Base-by-base conservation (phyloP, 2,888 invertebrate genomes). In the Latrodectus elegans region DNA sequence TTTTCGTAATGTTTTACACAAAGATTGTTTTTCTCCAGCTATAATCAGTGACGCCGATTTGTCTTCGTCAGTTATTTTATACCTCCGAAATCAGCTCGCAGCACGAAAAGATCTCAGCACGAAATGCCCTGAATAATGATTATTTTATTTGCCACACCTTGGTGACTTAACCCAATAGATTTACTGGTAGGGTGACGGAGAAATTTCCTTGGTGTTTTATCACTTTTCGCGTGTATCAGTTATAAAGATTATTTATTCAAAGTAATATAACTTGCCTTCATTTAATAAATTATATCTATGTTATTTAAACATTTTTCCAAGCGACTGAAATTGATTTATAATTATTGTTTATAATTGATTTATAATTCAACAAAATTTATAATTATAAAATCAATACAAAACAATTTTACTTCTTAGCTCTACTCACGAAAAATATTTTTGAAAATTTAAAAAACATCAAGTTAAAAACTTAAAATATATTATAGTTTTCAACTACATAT, bases 161-260 rank as follows among this genome's bases (percentile, higher is more conserved):
- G 75, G 60, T 55, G 60, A 77, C 72, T 72, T 77, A 73, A 85
- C 79, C 80, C 86, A 86, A 86, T 81, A 86, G 86, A 86, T 81
- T 81, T 86, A 86, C 80, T 81, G 38, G 71, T 64, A 80, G 70
- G 79, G 79, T 85, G 85, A 85, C 74, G 75, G 26, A 26, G 49
- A 52, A n/a, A 52, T 64, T 73, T 38, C 38, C 38, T 38, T 38
- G 38, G 38, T 38, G 38, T 49, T 78, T 52, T 77, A 67, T 67
- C 14, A 8, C n/a, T 68, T n/a, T 81, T 67, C 15, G 49, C 15
- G 49, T 78, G 67, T 79, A 85, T 55, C 65, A 49, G 73, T 17
- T 65, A 53, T 71, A 65, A 72, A 77, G 22, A 70, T 67, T 83
- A 76, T 83, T 83, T 76, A 83, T 77, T 70, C 60, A 71, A 70